These are phyloP conservation scores for Haemorhous mexicanus DNA, from an alignment of 2,113 vertebrate genomes.

Conservation along the genomic window DNA sequence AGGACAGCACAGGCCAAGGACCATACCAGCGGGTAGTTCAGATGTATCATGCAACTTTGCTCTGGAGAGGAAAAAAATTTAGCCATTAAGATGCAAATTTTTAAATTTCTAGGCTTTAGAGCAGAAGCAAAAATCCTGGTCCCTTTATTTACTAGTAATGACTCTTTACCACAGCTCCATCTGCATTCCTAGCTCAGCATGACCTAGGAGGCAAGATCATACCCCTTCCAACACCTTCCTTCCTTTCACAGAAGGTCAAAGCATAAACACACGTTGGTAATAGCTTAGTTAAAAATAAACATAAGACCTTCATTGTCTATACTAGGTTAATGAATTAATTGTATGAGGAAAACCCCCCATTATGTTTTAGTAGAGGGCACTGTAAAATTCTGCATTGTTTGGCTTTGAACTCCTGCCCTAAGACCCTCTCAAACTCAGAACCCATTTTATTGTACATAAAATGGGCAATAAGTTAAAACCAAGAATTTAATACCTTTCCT, in stretches of 20 bases:
- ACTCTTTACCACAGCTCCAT: neutral
- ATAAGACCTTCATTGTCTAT: neutral
- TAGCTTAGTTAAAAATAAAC: neutral
- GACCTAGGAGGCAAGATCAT: neutral
- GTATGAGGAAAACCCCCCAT: accelerated
- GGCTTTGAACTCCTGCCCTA: neutral
- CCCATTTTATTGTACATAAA: neutral
- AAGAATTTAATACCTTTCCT: neutral
- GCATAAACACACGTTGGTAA: neutral
- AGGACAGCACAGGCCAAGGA: neutral
- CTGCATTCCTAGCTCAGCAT: neutral
- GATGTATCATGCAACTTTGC: neutral
- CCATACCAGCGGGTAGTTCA: neutral
- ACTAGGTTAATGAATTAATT: neutral
- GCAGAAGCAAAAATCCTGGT: neutral
- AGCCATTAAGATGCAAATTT: neutral
- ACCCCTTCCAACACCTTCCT: neutral
- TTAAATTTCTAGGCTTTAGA: neutral
- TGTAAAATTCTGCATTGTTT: neutral
- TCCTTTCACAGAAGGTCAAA: neutral
- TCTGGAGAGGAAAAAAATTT: neutral
- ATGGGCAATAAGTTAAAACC: neutral
- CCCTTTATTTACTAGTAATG: neutral
- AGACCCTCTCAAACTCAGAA: neutral
- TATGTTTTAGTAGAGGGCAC: neutral